phyloP scores from a whole-genome alignment of 2,888 invertebrate genomes.

The Tiliacea citrago region DNA sequence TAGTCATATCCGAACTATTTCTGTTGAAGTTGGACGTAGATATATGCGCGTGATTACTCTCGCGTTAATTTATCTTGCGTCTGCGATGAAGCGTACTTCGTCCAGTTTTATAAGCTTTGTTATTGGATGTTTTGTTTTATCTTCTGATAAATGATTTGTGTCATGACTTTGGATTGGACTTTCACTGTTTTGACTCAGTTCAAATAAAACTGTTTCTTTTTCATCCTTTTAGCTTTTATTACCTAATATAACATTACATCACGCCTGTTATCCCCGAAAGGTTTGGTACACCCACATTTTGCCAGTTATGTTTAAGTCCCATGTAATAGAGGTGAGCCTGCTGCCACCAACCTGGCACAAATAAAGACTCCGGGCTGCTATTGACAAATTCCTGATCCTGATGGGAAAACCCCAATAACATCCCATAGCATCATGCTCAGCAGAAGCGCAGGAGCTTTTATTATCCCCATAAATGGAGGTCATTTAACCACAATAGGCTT shows the following conservation, averaged over 20 bases:
- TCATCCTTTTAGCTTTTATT: background rate
- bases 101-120: slow-evolving; percentile 55
- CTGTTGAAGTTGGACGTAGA: slow-evolving; percentile 73
- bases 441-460: background rate
- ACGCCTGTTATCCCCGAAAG: background rate
- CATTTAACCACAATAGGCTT: slow-evolving; percentile 24
- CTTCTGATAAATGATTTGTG: slow-evolving; percentile 35
- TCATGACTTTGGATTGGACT: slow-evolving; percentile 34
- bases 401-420: background rate
- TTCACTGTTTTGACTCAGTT: slow-evolving; percentile 5
- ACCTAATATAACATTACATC: background rate
- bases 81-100: slow-evolving; percentile 50
- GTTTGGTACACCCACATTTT: background rate
- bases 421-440: background rate
- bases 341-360: background rate
- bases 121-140: slow-evolving; percentile 31
- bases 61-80: slow-evolving; percentile 60
- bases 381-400: background rate
- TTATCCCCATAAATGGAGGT: background rate
- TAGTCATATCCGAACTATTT: slow-evolving; percentile 79
- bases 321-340: no score
- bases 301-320: background rate
- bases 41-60: slow-evolving; percentile 75
- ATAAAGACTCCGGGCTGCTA: background rate
- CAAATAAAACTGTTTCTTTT: background rate